Percentiles rank a stretch among this genome's conserved stretches.
Evolutionary conservation across 2,888 invertebrate genomes (phyloP).

Genomic region (Acleris literana): DNA sequence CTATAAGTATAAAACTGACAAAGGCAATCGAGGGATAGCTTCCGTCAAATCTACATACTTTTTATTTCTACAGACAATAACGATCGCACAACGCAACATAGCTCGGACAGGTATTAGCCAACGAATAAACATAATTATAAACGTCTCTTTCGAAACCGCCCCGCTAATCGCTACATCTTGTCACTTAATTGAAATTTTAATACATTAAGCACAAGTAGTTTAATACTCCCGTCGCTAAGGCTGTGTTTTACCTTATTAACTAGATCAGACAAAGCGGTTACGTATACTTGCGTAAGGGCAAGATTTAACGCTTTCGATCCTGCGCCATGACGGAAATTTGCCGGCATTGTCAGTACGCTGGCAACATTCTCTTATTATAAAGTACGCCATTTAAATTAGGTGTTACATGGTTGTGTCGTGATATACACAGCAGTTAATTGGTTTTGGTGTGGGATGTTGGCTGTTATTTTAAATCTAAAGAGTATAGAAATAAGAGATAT

Average conservation of each 20-base stretch:
- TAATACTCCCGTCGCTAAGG: constrained; percentile 19
- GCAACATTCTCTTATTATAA: constrained; percentile 17
- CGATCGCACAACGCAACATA: too few species aligned
- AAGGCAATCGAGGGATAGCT: too few species aligned
- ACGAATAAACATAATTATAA: neutral
- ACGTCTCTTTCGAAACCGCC: neutral
- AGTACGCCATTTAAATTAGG: constrained; percentile 13
- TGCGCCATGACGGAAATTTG: constrained; percentile 22
- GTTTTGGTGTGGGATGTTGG: too few species aligned
- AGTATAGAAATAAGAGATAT: too few species aligned
- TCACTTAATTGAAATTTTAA: constrained; percentile 7
- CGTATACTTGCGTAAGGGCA: constrained; percentile 48
- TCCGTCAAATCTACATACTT: too few species aligned
- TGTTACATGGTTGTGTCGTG: constrained; percentile 16
- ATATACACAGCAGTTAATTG: neutral
- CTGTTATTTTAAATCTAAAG: too few species aligned
- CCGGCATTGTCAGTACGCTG: constrained; percentile 26
- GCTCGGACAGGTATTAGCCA: too few species aligned
- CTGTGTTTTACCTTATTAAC: constrained; percentile 41
- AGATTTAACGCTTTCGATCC: constrained; percentile 28
- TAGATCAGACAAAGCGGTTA: constrained; percentile 49
- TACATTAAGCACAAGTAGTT: constrained; percentile 22
- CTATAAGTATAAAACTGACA: too few species aligned
- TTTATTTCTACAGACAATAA: too few species aligned
- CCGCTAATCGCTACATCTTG: constrained; percentile 21